A percentile compares a stretch with the other conserved stretches of the same genome.
Evolutionary conservation across 2,797 vertebrate genomes (phyloP).

Genomic region (Microtus obscurus): DNA sequence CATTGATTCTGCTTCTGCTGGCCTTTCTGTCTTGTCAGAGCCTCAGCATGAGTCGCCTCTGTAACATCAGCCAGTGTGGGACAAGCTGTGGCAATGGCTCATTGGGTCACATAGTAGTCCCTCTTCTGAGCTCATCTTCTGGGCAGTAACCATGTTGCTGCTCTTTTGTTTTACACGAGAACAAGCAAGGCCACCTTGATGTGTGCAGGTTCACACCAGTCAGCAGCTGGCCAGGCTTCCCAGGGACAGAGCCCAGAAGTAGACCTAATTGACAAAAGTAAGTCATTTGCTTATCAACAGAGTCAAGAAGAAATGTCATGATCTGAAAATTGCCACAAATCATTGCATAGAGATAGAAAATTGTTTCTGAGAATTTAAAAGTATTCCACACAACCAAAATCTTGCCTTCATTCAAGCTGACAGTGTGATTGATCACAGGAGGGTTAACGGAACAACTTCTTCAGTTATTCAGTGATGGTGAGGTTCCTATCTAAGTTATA

Average conservation of each 20-base stretch:
- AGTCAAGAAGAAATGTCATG: constrained; percentile 18
- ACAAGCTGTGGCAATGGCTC: constrained; percentile 35
- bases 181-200: background rate
- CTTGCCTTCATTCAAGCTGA: background rate
- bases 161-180: constrained; percentile 59
- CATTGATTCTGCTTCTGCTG: background rate
- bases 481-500: background rate
- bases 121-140: constrained; percentile 65
- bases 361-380: background rate
- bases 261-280: background rate
- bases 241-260: background rate
- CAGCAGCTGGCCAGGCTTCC: background rate
- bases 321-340: background rate
- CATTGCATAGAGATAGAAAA: background rate
- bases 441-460: constrained; percentile 6
- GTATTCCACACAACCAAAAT: background rate
- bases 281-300: background rate
- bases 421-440: background rate
- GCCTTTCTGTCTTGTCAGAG: background rate
- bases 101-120: background rate
- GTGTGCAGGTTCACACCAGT: background rate
- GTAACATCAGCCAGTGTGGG: constrained; percentile 26
- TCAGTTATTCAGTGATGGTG: background rate
- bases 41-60: constrained; percentile 41
- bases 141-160: constrained; percentile 18